Conservation (phyloP, 1,140 invertebrate species). For the Atta texana region DNA sequence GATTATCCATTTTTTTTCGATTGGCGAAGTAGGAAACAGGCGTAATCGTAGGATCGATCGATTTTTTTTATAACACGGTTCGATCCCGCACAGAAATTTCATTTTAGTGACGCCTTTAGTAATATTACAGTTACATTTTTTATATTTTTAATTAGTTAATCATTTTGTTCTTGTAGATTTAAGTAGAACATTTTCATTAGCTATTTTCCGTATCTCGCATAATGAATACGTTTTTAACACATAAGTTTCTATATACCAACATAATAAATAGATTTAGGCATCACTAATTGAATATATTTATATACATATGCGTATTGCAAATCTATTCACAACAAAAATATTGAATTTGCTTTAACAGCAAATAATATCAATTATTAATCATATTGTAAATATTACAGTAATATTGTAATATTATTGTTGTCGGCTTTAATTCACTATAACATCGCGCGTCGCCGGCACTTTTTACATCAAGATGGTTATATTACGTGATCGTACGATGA, state of each 20-base stretch:
- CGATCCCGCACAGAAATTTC: neutral
- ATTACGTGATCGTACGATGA: neutral
- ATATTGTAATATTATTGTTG: slow-evolving; percentile 10
- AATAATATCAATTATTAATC: slow-evolving; percentile 7
- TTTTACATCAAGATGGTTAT: slow-evolving; percentile 7
- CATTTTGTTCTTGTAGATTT: neutral
- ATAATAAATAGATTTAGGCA: slow-evolving; percentile 44
- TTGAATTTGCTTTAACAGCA: neutral
- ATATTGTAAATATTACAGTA: slow-evolving; percentile 18
- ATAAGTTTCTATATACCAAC: neutral
- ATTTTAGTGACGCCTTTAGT: neutral
- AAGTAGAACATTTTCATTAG: neutral
- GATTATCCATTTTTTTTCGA: neutral
- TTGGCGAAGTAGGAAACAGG: neutral
- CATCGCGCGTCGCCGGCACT: neutral
- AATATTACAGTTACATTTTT: neutral
- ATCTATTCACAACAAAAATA: slow-evolving; percentile 53
- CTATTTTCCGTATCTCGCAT: neutral
- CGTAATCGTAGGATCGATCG: slow-evolving; percentile 28
- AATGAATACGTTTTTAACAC: slow-evolving; percentile 13
- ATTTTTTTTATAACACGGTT: slow-evolving; percentile 23
- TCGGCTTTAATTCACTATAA: neutral
- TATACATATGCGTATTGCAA: slow-evolving; percentile 23
- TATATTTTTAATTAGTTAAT: slow-evolving; percentile 5
- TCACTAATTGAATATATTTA: neutral